Evolutionary conservation across 2,113 vertebrate species (phyloP), one percentile per base, ranked within the genome.

Genomic region (Capreolus pygargus): DNA sequence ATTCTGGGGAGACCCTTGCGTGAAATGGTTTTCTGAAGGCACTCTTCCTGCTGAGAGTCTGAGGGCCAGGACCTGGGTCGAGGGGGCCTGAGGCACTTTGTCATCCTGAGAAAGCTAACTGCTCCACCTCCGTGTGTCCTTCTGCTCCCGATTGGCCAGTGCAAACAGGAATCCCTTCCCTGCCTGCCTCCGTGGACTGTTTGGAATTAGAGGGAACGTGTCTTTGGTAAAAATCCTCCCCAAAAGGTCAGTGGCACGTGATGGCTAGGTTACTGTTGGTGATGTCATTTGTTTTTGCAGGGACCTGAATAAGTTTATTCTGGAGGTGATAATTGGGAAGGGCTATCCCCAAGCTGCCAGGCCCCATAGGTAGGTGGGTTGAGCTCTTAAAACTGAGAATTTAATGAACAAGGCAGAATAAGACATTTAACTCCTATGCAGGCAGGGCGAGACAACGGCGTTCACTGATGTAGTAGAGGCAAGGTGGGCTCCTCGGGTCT

Each of bases 261-360:
- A 58, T 27, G 1, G 0, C 13, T 7, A 12, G 28, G 39, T 88
- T 57, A 57, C 55, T 85, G 57, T 50, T 52, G 57, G 55, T 96
- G 97, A 96, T 74, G 57, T 92, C 1, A 81, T 88, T 47, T 92
- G 57, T 97, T 91, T 95, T 52, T 15, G 33, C 55, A 61, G 87
- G 64, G 64, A 84, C 52, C 27, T 55, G 67, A 94, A 64, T 47
- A 33, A 43, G 47, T 88, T 98, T 94, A 57, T 88, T 95, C 79
- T 96, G 79, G 52, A 94, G 95, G 86, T 85, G 79, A 89, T 81
- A 81, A 84, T 90, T 95, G 81, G 43, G 43, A 61, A 96, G 79
- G 86, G 70, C 33, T 39, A 61, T 57, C 39, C 84, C 78, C 23
- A 5, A 0, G 39, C 50, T 3, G 0, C 79, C 84, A 92, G 92